Evolutionary conservation across 2,113 vertebrate genomes (phyloP).

Genomic region (Catharus minimus): DNA sequence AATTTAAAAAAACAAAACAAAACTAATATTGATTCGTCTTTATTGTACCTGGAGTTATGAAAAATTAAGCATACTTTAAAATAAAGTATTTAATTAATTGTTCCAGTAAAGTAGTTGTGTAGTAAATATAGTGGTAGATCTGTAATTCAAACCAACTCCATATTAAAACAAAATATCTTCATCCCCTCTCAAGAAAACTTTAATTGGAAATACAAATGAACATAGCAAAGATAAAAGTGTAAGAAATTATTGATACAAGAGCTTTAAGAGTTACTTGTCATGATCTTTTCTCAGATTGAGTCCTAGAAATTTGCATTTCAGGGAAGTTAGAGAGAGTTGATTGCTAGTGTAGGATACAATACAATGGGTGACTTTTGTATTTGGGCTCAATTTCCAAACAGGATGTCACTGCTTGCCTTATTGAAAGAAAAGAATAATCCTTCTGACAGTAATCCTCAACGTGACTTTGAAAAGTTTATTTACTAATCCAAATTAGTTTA

Average conservation of each 20-base stretch:
- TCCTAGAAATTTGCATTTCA: not conserved
- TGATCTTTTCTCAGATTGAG: not conserved
- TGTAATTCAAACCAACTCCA: not conserved
- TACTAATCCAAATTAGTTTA: conserved; percentile 13
- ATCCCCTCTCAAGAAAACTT: not conserved
- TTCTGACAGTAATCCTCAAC: not conserved
- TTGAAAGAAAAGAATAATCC: not conserved
- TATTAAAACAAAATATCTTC: not conserved
- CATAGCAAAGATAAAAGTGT: not conserved
- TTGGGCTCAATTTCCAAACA: not conserved
- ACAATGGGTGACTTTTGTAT: not conserved
- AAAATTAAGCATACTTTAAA: not conserved
- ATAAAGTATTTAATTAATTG: not conserved
- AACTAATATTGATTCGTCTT: not conserved
- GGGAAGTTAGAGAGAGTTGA: not conserved
- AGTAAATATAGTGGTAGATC: not conserved
- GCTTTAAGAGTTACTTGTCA: not conserved
- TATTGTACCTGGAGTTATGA: not conserved
- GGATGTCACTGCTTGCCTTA: not conserved
- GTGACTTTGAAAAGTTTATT: not conserved
- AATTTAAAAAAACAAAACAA: not conserved
- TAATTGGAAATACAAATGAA: not conserved
- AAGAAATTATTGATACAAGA: not conserved
- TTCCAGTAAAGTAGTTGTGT: not conserved
- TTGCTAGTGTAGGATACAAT: not conserved